phyloP scores from a whole-genome alignment of 2,113 vertebrate genomes.

The Ariopsis seemanni region DNA sequence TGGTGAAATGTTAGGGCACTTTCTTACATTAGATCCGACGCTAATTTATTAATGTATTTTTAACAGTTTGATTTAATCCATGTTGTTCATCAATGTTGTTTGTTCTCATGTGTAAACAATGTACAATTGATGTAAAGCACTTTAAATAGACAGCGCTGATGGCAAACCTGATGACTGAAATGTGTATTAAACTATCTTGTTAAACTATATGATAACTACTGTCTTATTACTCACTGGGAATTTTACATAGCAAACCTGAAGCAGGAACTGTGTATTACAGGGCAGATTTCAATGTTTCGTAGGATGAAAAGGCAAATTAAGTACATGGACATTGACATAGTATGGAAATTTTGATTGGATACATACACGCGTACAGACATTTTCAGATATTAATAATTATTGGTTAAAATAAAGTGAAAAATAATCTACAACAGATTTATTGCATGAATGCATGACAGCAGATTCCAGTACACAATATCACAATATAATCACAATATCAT shows the following conservation, averaged over 20 bases:
- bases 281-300: background rate
- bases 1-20: slow-evolving; percentile 69
- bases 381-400: background rate
- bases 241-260: background rate
- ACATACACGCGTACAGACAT: background rate
- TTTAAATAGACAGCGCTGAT: slow-evolving; percentile 65
- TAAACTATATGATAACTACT: slow-evolving; percentile 38
- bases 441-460: background rate
- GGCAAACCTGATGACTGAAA: slow-evolving; percentile 59
- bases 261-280: background rate
- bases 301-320: background rate
- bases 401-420: background rate
- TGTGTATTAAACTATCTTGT: slow-evolving; percentile 60
- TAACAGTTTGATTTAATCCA: slow-evolving; percentile 59
- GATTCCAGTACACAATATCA: background rate
- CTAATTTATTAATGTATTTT: slow-evolving; percentile 69
- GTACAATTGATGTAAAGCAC: slow-evolving; percentile 72
- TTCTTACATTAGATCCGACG: slow-evolving; percentile 64
- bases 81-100: slow-evolving; percentile 63
- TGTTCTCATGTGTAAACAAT: slow-evolving; percentile 59
- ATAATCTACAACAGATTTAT: background rate
- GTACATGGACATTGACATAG: background rate
- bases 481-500: background rate
- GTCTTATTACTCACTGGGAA: background rate
- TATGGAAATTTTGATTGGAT: background rate